Base-by-base conservation (phyloP, 2,113 vertebrate species). In the Dromiciops gliroides region DNA sequence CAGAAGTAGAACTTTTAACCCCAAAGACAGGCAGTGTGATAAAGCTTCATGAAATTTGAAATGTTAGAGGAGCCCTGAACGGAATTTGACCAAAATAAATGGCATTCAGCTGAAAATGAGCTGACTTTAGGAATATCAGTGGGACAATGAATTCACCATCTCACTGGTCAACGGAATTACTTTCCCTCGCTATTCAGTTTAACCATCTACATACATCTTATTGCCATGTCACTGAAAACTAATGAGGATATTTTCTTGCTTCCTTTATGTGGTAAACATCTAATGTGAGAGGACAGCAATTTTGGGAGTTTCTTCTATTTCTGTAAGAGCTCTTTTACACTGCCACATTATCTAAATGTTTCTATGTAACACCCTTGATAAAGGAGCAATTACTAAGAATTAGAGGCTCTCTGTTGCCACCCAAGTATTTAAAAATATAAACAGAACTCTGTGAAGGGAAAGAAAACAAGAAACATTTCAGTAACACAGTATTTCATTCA, bases 241-340 rank as follows among this genome's bases (percentile, higher is more conserved):
- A 8, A 44, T 8, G 19, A 83, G n/a, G 37, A 44, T 44, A 95
- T 92, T 96, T 95, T 67, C 31, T 95, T 96, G 94, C 92, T 95
- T 93, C 92, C 90, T 96, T 96, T 96, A 44, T 89, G 95, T 96
- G 51, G 93, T 92, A 91, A 96, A 96, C 1, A 50, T 53, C 93
- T 52, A 75, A 51, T 67, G 56, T 89, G 50, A 31, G 90, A 89
- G 22, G 48, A 94, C 52, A 49, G 24, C 67, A 93, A 95, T 95
- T 97, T 97, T 89, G 88, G 88, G 90, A 92, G 94, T 97, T 97
- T 92, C 89, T 94, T 90, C 91, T 95, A 95, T 94, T 97, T 97
- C 50, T 83, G 92, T 89, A 92, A 14, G 91, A 95, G 93, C 37
- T 96, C 95, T 95, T 51, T 90, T 60, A 37, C 95, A 96, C 89